Evolutionary conservation across 1,140 invertebrate genomes (phyloP), one percentile per base, ranked within the genome.

Genomic region (Bombus vancouverensis): DNA sequence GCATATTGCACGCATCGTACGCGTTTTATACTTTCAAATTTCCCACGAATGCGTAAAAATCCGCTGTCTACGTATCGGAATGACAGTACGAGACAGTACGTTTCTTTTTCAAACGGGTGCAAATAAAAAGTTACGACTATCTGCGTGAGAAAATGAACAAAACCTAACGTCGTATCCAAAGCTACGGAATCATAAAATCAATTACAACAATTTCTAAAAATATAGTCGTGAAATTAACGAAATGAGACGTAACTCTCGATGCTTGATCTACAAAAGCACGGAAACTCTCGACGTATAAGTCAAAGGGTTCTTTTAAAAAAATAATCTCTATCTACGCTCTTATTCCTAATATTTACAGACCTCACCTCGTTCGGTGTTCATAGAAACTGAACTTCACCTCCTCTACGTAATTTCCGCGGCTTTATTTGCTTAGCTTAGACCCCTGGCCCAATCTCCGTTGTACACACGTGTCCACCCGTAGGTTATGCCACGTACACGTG

Each of bases 391-490:
- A 77, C 53, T 28, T 37, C 57, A 32, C 37, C 37, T 59, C 75
- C 75, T 53, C 28, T 73, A n/a, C 28, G 44, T 68, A 59, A 82
- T 77, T 83, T 42, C 70, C 32, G 44, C 59, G 57, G 34, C 81
- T 68, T 66, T 44, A 28, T 68, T 88, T 83, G 47, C 65, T 85
- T 57, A 86, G 87, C 66, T 68, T 87, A 85, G 86, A 85, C 70
- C 75, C 57, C 70, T 28, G 65, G 13, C 32, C 22, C 72, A 80
- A 44, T 34, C 28, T 66, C 65, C 25, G 18, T 37, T 37, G 47
- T 57, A 37, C 59, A n/a, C 25, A 22, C 53, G 37, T 62, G 71
- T 44, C 71, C 71, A 18, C 6, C 4, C 28, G 4, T 42, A 37
- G 32, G 9, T 71, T 44, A n/a, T 22, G 22, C 25, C 39, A n/a